A percentile compares a stretch with the other conserved stretches of the same genome.
These are phyloP conservation scores for Drosophila funebris DNA, from an alignment of 1,140 invertebrate species.

Conservation along the genomic window DNA sequence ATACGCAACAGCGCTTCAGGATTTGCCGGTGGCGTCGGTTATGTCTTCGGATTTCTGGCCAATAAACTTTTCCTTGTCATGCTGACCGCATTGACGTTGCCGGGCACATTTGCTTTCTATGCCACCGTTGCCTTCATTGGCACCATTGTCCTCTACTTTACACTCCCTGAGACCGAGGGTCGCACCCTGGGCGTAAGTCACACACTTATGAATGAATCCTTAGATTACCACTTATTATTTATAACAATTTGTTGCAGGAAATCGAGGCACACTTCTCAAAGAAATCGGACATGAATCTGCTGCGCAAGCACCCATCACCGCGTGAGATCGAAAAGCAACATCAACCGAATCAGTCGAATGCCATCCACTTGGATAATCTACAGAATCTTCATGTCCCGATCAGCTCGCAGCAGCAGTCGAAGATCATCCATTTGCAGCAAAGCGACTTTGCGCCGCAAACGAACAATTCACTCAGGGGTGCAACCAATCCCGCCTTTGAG, in stretches of 20 bases:
- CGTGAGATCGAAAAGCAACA: constrained; percentile 38
- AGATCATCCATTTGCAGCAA: constrained; percentile 79
- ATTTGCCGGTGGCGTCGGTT: constrained; percentile 88
- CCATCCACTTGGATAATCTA: constrained; percentile 60
- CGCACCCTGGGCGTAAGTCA: constrained; percentile 86
- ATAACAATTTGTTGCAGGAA: constrained; percentile 85
- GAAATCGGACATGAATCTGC: constrained; percentile 70
- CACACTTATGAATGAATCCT: background rate
- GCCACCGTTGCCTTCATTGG: constrained; percentile 86
- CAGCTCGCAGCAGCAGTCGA: constrained; percentile 63
- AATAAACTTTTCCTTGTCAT: constrained; percentile 90
- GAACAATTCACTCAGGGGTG: constrained; percentile 25
- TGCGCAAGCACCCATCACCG: constrained; percentile 40
- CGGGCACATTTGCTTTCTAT: constrained; percentile 88
- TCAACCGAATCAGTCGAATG: constrained; percentile 28
- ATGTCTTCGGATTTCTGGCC: constrained; percentile 88
- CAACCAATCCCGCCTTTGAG: constrained; percentile 69
- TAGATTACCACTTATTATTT: background rate
- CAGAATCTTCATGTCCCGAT: constrained; percentile 73
- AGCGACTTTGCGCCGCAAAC: constrained; percentile 69
- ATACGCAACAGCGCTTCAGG: constrained; percentile 88
- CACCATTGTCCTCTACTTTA: constrained; percentile 85
- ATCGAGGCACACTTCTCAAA: constrained; percentile 88
- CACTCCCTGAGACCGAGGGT: constrained; percentile 90
- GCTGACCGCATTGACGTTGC: constrained; percentile 86